A percentile compares a stretch with the other conserved stretches of the same genome.
These are phyloP conservation scores for Remorina albescens DNA, from an alignment of 2,797 vertebrate species.

Conservation along the genomic window DNA sequence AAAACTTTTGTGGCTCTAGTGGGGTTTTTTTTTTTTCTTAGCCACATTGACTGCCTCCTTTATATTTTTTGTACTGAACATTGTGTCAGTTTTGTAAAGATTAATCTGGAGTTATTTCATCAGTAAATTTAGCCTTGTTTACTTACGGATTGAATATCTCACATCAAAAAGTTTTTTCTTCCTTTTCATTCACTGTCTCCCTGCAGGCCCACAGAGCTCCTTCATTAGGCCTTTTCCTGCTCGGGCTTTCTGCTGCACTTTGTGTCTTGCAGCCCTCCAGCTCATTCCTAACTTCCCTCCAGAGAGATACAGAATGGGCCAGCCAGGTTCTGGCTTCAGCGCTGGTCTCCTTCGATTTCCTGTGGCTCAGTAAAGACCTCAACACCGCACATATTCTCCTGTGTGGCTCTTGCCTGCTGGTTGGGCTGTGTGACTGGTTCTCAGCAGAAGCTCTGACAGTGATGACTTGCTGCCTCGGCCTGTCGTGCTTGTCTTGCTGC, in stretches of 20 bases:
- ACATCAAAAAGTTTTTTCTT: neutral
- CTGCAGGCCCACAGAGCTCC: slow-evolving; percentile 84
- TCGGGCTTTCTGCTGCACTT: slow-evolving; percentile 78
- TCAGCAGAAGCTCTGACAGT: slow-evolving; percentile 77
- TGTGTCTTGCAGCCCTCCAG: slow-evolving; percentile 54
- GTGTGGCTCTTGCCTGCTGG: slow-evolving; percentile 76
- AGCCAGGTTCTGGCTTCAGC: slow-evolving; percentile 75
- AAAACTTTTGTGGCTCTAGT: neutral
- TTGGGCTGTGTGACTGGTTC: slow-evolving; percentile 78
- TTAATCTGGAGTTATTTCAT: neutral
- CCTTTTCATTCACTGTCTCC: slow-evolving; percentile 15
- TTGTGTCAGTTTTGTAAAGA: neutral
- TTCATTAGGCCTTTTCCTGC: slow-evolving; percentile 79
- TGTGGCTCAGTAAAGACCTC: slow-evolving; percentile 85
- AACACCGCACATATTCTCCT: slow-evolving; percentile 80
- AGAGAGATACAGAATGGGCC: slow-evolving; percentile 78
- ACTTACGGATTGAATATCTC: neutral
- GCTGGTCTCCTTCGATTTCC: slow-evolving; percentile 81
- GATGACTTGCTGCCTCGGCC: slow-evolving; percentile 79
- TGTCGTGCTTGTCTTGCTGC: slow-evolving; percentile 83
- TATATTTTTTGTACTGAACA: neutral
- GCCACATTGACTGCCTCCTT: too few species aligned
- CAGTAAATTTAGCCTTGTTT: neutral
- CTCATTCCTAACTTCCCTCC: slow-evolving; percentile 57
- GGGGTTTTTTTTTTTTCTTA: neutral